Evolutionary conservation across 2,888 invertebrate species (phyloP), one percentile per base, ranked within the genome.

Genomic region (Amorpha juglandis): DNA sequence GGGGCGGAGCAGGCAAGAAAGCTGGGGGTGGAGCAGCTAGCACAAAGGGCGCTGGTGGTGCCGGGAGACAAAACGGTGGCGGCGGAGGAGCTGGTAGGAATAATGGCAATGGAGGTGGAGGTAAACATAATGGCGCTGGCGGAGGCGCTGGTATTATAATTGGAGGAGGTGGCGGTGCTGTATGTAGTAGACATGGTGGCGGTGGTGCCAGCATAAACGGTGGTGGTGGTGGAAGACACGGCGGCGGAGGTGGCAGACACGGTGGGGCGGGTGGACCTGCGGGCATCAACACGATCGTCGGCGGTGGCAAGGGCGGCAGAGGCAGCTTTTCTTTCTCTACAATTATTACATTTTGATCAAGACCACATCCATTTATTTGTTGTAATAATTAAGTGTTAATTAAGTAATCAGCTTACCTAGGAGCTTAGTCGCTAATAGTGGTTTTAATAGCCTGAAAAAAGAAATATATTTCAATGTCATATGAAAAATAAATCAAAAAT

Each of bases 371-470:
- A 45, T 0, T 14, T 45, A 45, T 14, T 45, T 45, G 0, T n/a
- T 16, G 38, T 58, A 70, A 0, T n/a, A n/a, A n/a, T n/a, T n/a
- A n/a, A n/a, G 3, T 48, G 2, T 48, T 7, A 16, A 47, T 12
- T 47, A 14, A 62, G 16, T 19, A n/a, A 33, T n/a, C 16, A 27
- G n/a, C 73, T 78, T 78, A 91, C 91, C 89, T 21, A 75, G 65
- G 53, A 83, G 63, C 71, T 91, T 91, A 7, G 80, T 77, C 4
- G 77, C 67, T 9, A 90, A 77, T 21, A 88, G 76, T 1, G 91
- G 91, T 73, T 90, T 91, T 50, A 92, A 69, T 69, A 92, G 82
- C 68, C 92, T 92, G 88, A 27, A 87, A 90, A 48, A 69, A 64
- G 62, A 70, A 62, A 63, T 68, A 65, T 21, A 58, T n/a, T 35